Evolutionary conservation across 2,113 vertebrate species (phyloP), one percentile per base, ranked within the genome.

Genomic region (Steatornis caripensis): DNA sequence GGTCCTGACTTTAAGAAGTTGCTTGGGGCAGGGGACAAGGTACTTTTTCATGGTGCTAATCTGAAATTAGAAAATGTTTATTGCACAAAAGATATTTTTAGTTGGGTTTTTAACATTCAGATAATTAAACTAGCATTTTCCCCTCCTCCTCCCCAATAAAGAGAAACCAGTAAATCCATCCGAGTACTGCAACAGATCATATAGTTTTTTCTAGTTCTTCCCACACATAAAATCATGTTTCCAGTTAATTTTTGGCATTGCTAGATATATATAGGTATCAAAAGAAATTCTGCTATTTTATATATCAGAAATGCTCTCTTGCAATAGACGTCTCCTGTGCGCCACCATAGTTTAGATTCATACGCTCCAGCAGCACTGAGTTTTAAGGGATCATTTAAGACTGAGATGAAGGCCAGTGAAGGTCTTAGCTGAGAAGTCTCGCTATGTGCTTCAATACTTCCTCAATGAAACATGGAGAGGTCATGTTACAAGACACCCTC

Each of bases 381-480:
- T 84, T 91, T 76, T 68, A 78, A 62, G 64, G 91, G 34, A 72
- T 11, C 30, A 32, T 14, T 81, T 61, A 57, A 76, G 65, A 84
- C 8, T 32, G 55, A 45, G 23, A 80, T 22, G 26, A 77, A 79
- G 15, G 36, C 45, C 69, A 70, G 43, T 12, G 32, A 51, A 78
- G 5, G 30, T 53, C 65, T 89, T 51, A 37, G 27, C 7, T 36
- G 11, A 61, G 26, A 77, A 84, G 26, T 55, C 45, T 76, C 2
- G 4, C 51, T 75, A n/a, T 11, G 41, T 48, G 36, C 34, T 68
- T 75, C 70, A 84, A 3, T 46, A 72, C 32, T 45, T 84, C 54
- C 32, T 51, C 49, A 58, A 12, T 20, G 11, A 57, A 84, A 83
- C 60, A 80, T 0, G 0, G n/a, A 57, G 17, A 14, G 9, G 19